These are phyloP conservation scores for Heliconius sara DNA, from an alignment of 2,888 invertebrate genomes.

Conservation along the genomic window DNA sequence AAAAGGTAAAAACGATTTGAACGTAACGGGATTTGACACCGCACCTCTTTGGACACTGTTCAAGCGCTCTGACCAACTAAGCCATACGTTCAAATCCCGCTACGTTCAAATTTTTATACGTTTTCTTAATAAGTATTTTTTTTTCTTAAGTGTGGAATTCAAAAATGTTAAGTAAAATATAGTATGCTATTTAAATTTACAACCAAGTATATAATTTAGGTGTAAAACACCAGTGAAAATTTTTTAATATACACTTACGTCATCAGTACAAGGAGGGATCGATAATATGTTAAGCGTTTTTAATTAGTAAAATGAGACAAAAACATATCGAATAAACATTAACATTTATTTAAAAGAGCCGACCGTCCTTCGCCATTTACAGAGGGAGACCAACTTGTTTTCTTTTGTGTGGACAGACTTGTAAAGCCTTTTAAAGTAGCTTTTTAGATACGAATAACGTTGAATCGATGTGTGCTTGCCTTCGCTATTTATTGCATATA, in stretches of 20 bases:
- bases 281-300: constrained; percentile 37
- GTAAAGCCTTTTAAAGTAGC: constrained; percentile 27
- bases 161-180: too few relatives aligned
- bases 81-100: too few relatives aligned
- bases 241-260: constrained; percentile 17
- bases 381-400: constrained; percentile 36
- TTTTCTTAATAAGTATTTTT: too few relatives aligned
- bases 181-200: too few relatives aligned
- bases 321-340: constrained; percentile 36
- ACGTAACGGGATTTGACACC: too few relatives aligned
- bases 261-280: constrained; percentile 20
- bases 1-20: too few relatives aligned
- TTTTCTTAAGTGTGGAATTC: too few relatives aligned
- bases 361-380: constrained; percentile 36
- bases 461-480: constrained; percentile 9
- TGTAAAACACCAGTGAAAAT: neutral
- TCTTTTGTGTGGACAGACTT: constrained; percentile 33
- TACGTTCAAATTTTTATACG: too few relatives aligned
- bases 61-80: too few relatives aligned
- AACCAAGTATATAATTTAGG: neutral
- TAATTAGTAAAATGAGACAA: constrained; percentile 41
- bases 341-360: constrained; percentile 41
- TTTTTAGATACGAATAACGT: constrained; percentile 20
- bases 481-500: constrained; percentile 8
- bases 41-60: too few relatives aligned